Evolutionary conservation across 2,797 vertebrate species (phyloP), one percentile per base, ranked within the genome.

Genomic region (Parauchenoglanis punctatus): DNA sequence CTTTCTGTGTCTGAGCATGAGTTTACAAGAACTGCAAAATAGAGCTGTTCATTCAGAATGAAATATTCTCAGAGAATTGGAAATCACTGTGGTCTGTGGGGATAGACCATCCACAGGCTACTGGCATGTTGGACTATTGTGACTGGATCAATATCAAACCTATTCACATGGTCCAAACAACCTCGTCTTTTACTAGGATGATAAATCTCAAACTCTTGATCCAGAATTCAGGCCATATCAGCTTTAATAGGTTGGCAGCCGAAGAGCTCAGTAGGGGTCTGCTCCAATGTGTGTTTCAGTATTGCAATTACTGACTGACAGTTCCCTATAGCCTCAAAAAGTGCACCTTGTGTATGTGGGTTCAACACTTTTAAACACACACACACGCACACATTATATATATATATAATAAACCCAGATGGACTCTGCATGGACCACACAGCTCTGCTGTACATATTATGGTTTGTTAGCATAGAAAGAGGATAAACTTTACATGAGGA

Each of bases 131-230:
- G 8, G 65, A 63, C 56, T 88, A 54, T 81, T 88, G 87, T 72
- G 65, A 49, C 87, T 88, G 87, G 83, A 85, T 85, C 23, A 10
- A 73, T 73, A 85, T 85, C 87, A 88, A 87, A 81, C 28, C 46
- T 81, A 35, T 81, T 85, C 40, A 52, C 83, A 54, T 61, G 52
- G 40, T 72, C 67, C 67, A 85, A 73, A 85, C 68, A 85, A 81
- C 87, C 56, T 73, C 17, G 12, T 81, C 85, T 88, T 86, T 86
- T 88, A 81, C 89, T 88, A 84, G 90, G 88, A 89, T 87, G 89
- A 89, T 89, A 90, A 91, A 92, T 89, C 90, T 88, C 76, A 35
- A 86, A 89, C 54, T 63, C 84, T 86, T 44, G 54, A 72, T 87
- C 81, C 76, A 88, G 89, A 91, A 85, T 25, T 86, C 84, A 87